phyloP scores from a whole-genome alignment of 2,888 invertebrate species.

The Amblyjoppa proteus region DNA sequence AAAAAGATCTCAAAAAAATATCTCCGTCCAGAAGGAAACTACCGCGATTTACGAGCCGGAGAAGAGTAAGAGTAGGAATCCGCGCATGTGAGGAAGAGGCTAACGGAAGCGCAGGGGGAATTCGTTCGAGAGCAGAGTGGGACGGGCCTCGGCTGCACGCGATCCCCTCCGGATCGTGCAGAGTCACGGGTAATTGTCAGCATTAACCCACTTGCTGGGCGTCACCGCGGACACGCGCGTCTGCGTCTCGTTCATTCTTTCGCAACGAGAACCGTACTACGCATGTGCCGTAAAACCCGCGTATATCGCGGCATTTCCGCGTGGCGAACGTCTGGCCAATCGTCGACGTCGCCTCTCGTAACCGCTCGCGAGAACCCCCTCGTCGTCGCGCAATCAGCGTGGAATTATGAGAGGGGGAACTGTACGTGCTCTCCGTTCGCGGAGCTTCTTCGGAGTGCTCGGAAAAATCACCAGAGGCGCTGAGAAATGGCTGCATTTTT shows the following conservation, averaged over 20 bases:
- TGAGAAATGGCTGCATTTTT: background rate
- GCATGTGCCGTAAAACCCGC: constrained; percentile 28
- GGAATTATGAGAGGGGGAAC: constrained; percentile 1
- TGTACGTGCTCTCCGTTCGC: background rate
- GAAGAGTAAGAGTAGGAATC: constrained; percentile 40
- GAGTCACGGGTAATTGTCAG: constrained; percentile 78
- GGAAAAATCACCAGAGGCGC: background rate
- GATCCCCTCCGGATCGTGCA: constrained; percentile 69
- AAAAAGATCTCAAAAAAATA: background rate
- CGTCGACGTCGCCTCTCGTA: constrained; percentile 30
- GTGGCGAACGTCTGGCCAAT: constrained; percentile 42
- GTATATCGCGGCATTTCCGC: constrained; percentile 17
- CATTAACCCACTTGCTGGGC: constrained; percentile 80
- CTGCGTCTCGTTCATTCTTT: constrained; percentile 49
- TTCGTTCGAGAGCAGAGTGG: constrained; percentile 38
- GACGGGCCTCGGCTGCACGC: constrained; percentile 58
- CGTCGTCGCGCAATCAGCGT: constrained; percentile 20
- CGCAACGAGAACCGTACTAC: constrained; percentile 27
- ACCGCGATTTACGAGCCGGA: background rate
- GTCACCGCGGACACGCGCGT: constrained; percentile 75
- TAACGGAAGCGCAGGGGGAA: constrained; percentile 71
- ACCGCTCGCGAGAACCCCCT: constrained; percentile 18
- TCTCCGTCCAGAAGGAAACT: background rate
- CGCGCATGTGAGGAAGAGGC: constrained; percentile 24
- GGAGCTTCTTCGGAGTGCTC: background rate